Evolutionary conservation across 2,797 vertebrate species (phyloP), one percentile per base, ranked within the genome.

Genomic region (Rhyacichthys aspro): DNA sequence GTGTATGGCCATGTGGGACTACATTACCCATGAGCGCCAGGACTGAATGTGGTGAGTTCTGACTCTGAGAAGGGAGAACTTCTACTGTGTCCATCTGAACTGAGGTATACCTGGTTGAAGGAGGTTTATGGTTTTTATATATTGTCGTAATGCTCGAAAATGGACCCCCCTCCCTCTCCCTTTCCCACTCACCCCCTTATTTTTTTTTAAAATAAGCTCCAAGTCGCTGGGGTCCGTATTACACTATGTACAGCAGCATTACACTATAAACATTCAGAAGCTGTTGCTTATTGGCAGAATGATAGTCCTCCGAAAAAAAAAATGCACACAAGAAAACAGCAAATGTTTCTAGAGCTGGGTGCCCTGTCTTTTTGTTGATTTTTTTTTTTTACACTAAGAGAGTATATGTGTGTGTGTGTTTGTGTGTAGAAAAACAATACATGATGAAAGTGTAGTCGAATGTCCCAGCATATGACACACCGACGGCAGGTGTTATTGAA

Each of bases 91-190:
- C 87, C 84, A 17, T 88, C 93, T 94, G 92, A 95, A 94, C 94
- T 98, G 96, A 98, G 96, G 96, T 98, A 98, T 98, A 95, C 95
- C 96, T 95, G 93, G 95, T 98, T 97, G 94, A 96, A 94, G 95
- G 95, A 98, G 96, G 96, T 98, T 94, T 85, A 91, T 89, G 90
- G 88, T 88, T 90, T 82, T 74, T 78, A 70, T 80, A 81, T 82
- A 91, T 85, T 65, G 41, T 86, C 55, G 68, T 86, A 88, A 96
- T 95, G 94, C 94, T 95, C 95, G 94, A 94, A 94, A 95, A 95
- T 94, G 91, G 91, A 91, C 93, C 92, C 23, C 92, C 70, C 74
- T 61, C 43, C 43, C 44, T 58, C 67, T 62, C 33, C 49, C 49
- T 46, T 0, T 14, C 14, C 57, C 69, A 59, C 48, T 38, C 62